Conservation (phyloP, 2,888 invertebrate genomes). For the Plagodis dolabraria region DNA sequence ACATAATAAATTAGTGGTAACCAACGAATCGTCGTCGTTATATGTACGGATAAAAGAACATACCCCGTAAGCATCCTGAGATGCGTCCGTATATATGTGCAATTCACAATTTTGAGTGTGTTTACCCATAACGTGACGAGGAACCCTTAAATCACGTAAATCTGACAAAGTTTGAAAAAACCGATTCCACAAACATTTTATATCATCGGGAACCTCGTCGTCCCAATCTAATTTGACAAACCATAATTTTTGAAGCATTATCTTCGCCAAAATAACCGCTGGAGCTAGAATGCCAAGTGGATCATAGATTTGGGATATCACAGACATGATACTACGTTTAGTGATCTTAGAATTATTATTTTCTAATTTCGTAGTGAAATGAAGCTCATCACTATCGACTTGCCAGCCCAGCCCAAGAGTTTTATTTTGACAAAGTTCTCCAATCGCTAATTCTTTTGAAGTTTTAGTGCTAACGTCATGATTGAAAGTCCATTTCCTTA, state of each 20-base stretch:
- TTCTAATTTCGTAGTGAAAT: constrained; percentile 20
- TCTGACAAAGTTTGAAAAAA: neutral
- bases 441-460: neutral
- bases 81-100: constrained; percentile 18
- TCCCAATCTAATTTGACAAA: constrained; percentile 27
- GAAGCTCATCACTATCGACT: constrained; percentile 15
- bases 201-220: constrained; percentile 3
- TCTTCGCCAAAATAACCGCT: constrained; percentile 17
- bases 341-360: constrained; percentile 3
- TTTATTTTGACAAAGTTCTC: constrained; percentile 13
- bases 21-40: neutral
- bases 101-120: neutral
- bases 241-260: constrained; percentile 24
- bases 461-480: neutral
- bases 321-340: constrained; percentile 29
- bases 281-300: constrained; percentile 27
- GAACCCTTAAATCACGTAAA: constrained; percentile 5
- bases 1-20: constrained; percentile 1
- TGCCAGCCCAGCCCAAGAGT: constrained; percentile 28
- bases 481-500: constrained; percentile 29
- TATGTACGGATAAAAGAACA: constrained; percentile 8
- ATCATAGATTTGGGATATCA: constrained; percentile 27
- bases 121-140: constrained; percentile 11
- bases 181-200: neutral
- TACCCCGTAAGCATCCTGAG: constrained; percentile 9